Conservation (phyloP, 2,888 invertebrate species). For the Apocheima hispidaria region DNA sequence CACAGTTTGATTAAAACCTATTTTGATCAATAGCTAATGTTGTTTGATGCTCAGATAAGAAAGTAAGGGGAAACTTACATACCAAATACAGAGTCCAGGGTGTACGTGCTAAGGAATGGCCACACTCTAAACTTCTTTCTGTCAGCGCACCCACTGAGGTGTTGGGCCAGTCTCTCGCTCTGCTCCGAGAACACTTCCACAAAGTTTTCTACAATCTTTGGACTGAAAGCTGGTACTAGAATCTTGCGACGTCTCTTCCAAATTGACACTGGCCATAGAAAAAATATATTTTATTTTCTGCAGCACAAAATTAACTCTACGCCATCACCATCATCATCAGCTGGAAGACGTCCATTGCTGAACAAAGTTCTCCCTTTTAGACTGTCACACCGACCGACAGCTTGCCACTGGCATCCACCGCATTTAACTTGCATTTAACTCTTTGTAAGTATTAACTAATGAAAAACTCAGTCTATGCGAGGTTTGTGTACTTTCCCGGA, state of each 20-base stretch:
- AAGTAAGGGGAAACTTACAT: neutral
- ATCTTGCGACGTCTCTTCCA: conserved; percentile 88
- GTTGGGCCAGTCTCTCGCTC: conserved; percentile 76
- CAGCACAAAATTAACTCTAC: too few species aligned
- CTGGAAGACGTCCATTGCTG: too few species aligned
- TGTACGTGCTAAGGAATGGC: conserved; percentile 83
- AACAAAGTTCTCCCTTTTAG: too few species aligned
- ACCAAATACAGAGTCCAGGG: conserved; percentile 89
- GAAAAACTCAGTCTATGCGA: too few species aligned
- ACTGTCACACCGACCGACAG: too few species aligned
- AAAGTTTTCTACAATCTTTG: conserved; percentile 88
- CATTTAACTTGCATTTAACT: too few species aligned
- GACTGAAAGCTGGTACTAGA: conserved; percentile 89
- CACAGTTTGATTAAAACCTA: too few species aligned
- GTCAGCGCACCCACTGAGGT: conserved; percentile 58
- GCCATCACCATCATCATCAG: too few species aligned
- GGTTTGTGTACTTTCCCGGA: too few species aligned
- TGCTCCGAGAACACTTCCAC: conserved; percentile 88
- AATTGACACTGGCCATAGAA: conserved; percentile 68
- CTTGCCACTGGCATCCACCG: too few species aligned
- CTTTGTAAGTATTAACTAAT: too few species aligned
- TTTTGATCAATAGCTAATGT: too few species aligned
- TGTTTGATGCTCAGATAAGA: neutral
- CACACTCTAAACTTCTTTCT: conserved; percentile 79
- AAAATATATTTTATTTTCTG: neutral